Conservation (phyloP, 2,888 invertebrate genomes). For the Ormia ochracea region DNA sequence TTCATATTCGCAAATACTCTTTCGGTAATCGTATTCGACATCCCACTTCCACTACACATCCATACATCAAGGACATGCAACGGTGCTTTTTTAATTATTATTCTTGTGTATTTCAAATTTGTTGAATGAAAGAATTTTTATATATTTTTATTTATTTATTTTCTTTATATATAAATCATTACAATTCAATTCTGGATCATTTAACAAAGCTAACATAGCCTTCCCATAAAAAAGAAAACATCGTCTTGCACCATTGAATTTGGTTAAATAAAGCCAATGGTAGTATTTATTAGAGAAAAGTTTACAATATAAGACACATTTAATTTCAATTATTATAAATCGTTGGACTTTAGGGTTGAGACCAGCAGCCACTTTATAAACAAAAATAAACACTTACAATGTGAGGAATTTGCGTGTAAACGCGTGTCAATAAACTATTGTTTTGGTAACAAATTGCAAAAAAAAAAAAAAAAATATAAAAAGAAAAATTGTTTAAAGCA, state of each 20-base stretch:
- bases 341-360: constrained; percentile 21
- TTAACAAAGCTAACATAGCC: neutral
- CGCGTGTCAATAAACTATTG: constrained; percentile 54
- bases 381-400: constrained; percentile 30
- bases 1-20: no score
- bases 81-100: no score
- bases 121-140: no score
- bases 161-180: no score
- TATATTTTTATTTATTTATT: no score
- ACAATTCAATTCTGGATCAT: neutral
- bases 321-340: constrained; percentile 53
- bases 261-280: neutral
- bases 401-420: constrained; percentile 38
- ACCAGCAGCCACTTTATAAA: neutral
- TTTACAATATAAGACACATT: constrained; percentile 25
- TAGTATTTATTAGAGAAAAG: neutral
- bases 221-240: neutral
- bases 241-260: constrained; percentile 18
- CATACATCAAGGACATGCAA: no score
- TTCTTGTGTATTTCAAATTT: no score
- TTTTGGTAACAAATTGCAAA: constrained; percentile 29
- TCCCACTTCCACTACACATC: no score
- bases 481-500: neutral
- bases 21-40: no score
- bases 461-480: neutral